Evolutionary conservation across 2,888 invertebrate species (phyloP), one percentile per base, ranked within the genome.

Genomic region (Mesorhabditis spiculigera): DNA sequence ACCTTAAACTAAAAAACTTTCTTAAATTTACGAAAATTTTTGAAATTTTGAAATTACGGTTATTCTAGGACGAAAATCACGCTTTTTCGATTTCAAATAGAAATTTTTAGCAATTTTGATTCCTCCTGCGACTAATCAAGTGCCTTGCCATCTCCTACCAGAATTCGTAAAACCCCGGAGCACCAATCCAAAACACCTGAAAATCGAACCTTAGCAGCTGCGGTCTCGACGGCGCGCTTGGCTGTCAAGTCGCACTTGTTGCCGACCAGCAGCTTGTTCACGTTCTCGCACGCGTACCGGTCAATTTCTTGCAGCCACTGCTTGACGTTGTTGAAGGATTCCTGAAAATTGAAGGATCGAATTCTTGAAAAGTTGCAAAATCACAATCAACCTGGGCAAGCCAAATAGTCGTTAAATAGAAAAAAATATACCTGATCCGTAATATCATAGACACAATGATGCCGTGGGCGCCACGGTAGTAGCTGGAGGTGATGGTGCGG

Each of bases 361-460:
- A 28, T 28, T 28, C 28, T 28, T 28, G 8, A 50, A 10, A 8
- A 50, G 13, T 50, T 50, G 13, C 8, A 50, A 8, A 50, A 8
- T 8, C 13, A 50, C 13, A 50, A 10, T 10, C 50, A 50, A 50
- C 50, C 50, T 10, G 10, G 13, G 50, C 8, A 13, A 50, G 13
- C 8, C 50, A 10, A 50, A 50, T 50, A 50, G 13, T 10, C 50
- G 16, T 28, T 28, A 68, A 65, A 43, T 10, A 43, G 65, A 10
- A 16, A n/a, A n/a, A 13, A 68, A 62, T 62, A n/a, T 10, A 89
- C 89, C 90, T 95, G 93, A 88, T 99, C 98, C 88, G 98, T 98
- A 88, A 97, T 96, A 89, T 99, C 98, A 87, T 98, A 99, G 76
- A 99, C 98, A 99, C 95, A 88, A 99, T 99, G 87, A 99, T 98